A percentile compares a stretch with the other conserved stretches of the same genome.
Conservation (phyloP, 2,797 vertebrate species). For the Myotis findleyi region DNA sequence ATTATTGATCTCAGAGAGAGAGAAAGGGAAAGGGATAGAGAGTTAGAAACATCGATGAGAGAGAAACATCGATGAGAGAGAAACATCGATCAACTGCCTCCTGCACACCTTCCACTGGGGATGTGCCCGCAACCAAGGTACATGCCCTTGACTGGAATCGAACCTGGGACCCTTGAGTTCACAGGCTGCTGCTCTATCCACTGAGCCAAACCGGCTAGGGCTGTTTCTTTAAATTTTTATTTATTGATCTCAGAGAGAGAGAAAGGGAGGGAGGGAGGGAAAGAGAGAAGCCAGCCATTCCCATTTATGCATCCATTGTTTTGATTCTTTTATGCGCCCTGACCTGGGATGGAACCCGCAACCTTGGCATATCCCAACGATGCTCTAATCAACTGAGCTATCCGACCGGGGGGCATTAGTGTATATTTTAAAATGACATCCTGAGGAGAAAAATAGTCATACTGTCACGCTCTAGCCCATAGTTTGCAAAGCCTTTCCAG, state of each 20-base stretch:
- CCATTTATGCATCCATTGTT: background rate
- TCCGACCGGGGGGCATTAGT: background rate
- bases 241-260: background rate
- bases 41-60: no score
- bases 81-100: no score
- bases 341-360: background rate
- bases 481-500: background rate
- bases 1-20: background rate
- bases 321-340: background rate
- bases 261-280: background rate
- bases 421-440: conserved; percentile 6
- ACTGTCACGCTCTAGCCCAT: background rate
- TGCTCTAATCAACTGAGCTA: background rate
- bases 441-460: background rate
- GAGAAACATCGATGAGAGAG: background rate
- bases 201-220: no score
- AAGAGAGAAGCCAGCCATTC: background rate
- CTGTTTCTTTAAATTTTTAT: background rate
- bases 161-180: no score
- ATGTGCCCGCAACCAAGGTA: no score
- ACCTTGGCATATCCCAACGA: background rate
- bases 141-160: no score
- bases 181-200: no score
- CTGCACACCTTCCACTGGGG: no score
- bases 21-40: no score